Conservation (phyloP, 2,113 vertebrate genomes). For the Trichomycterus rosablanca region DNA sequence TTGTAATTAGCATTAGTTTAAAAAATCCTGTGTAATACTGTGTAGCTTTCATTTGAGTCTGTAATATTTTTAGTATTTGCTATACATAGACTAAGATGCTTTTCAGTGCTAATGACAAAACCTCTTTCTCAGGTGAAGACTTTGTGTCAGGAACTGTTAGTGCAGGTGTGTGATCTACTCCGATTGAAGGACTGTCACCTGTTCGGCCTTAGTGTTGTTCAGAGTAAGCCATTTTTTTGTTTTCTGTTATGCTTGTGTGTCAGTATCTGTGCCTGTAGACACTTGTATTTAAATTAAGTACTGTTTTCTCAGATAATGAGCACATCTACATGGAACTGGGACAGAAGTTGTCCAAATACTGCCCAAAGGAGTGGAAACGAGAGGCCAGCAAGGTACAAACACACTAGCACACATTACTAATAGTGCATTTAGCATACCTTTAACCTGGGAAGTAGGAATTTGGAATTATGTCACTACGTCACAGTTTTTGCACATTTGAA, state of each 20-base stretch:
- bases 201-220: slow-evolving; percentile 96
- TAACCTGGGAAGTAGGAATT: too few species aligned
- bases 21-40: too few species aligned
- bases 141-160: slow-evolving; percentile 88
- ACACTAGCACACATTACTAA: background rate
- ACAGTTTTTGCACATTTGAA: too few species aligned
- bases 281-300: slow-evolving; percentile 1
- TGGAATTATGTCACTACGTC: too few species aligned
- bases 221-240: slow-evolving; percentile 75
- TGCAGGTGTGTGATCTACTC: slow-evolving; percentile 94
- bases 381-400: slow-evolving; percentile 90
- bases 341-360: slow-evolving; percentile 98
- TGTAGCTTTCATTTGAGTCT: background rate
- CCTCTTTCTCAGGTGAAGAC: slow-evolving; percentile 83
- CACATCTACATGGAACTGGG: slow-evolving; percentile 96
- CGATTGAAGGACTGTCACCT: slow-evolving; percentile 93
- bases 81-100: background rate
- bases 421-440: too few species aligned
- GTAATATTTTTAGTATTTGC: background rate
- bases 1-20: too few species aligned
- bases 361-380: slow-evolving; percentile 98
- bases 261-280: slow-evolving; percentile 20
- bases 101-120: background rate
- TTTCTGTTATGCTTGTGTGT: background rate
- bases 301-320: slow-evolving; percentile 82